phyloP scores from a whole-genome alignment of 2,888 invertebrate species.

The Drosophila nigritarsus region DNA sequence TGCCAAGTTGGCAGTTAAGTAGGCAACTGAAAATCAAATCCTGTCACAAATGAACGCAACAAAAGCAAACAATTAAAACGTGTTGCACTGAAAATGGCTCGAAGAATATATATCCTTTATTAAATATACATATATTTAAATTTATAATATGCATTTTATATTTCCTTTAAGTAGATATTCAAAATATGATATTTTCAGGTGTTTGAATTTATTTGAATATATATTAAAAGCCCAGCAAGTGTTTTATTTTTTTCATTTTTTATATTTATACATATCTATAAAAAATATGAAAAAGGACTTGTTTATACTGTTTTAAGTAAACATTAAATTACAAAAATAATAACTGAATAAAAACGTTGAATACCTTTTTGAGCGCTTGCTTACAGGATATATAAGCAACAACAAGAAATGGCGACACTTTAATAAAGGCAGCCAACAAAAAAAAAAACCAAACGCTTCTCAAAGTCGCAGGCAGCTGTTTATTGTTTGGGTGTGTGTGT shows the following conservation, averaged over 20 bases:
- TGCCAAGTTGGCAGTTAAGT: conserved; percentile 54
- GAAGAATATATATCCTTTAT: neutral
- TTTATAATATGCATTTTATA: too few species aligned
- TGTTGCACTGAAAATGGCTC: too few species aligned
- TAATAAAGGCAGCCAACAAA: conserved; percentile 48
- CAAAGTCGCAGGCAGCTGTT: conserved; percentile 41
- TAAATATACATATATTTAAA: neutral
- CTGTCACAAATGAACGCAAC: conserved; percentile 49
- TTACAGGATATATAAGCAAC: conserved; percentile 28
- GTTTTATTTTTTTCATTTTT: neutral
- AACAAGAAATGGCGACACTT: conserved; percentile 40
- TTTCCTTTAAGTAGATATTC: neutral
- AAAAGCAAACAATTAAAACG: conserved; percentile 11
- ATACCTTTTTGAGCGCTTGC: neutral
- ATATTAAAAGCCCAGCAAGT: neutral
- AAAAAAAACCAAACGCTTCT: conserved; percentile 28
- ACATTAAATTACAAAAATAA: neutral
- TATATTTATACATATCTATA: neutral
- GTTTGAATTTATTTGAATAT: neutral
- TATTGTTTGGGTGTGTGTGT: conserved; percentile 45
- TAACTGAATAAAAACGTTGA: neutral
- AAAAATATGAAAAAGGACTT: too few species aligned
- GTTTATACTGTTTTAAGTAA: too few species aligned
- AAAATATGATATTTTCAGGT: neutral
- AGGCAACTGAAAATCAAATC: conserved; percentile 53